A percentile compares a stretch with the other conserved stretches of the same genome.
phyloP scores from a whole-genome alignment of 2,113 vertebrate species.

The Sorex araneus region DNA sequence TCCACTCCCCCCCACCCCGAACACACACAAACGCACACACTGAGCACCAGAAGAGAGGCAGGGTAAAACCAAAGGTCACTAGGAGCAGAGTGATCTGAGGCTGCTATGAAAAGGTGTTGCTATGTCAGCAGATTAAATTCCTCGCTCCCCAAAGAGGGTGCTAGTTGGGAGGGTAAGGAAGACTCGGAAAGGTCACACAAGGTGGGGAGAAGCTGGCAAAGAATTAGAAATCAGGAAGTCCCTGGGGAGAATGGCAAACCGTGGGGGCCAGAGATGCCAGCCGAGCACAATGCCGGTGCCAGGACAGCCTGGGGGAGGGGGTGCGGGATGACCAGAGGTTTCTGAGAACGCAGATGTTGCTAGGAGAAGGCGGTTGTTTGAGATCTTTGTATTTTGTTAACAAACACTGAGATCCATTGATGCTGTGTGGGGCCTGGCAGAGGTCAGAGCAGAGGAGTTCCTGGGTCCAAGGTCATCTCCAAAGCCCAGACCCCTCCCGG shows the following conservation, averaged over 20 bases:
- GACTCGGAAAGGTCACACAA: constrained; percentile 82
- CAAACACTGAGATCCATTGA: constrained; percentile 73
- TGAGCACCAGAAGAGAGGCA: neutral
- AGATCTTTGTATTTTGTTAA: constrained; percentile 80
- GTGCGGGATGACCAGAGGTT: constrained; percentile 60
- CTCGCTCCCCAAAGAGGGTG: constrained; percentile 71
- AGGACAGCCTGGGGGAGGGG: constrained; percentile 47
- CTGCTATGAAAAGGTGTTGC: constrained; percentile 78
- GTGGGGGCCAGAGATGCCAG: constrained; percentile 69
- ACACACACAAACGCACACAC: neutral
- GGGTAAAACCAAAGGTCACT: constrained; percentile 74
- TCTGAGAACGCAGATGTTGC: constrained; percentile 75
- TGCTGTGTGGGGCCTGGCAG: constrained; percentile 38
- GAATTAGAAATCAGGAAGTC: constrained; percentile 70
- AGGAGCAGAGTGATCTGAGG: constrained; percentile 71
- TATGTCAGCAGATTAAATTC: constrained; percentile 85
- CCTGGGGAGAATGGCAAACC: constrained; percentile 62
- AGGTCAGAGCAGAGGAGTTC: constrained; percentile 60
- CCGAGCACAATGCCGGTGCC: constrained; percentile 55
- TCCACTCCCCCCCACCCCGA: too few species aligned
- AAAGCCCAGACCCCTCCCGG: constrained; percentile 25
- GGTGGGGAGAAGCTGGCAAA: constrained; percentile 71
- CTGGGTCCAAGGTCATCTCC: constrained; percentile 20
- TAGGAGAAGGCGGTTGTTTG: constrained; percentile 75
- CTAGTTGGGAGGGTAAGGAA: constrained; percentile 41